Percentiles rank a stretch among this genome's conserved stretches.
Conservation (phyloP, 2,113 vertebrate species). For the rat (Rattus norvegicus) region GRCr8 NC_086020.1:113119001-113119500, state of each 20-base stretch:
- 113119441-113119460: not conserved
- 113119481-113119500: not conserved
- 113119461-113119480: not conserved
- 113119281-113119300: not conserved
- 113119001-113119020: not conserved
- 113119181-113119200: constrained; percentile 52
- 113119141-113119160: constrained; percentile 45
- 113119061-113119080: constrained; percentile 26
- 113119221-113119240: constrained; percentile 29
- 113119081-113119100: constrained; percentile 40
- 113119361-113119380: not conserved
- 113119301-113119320: constrained; percentile 27
- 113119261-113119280: not conserved
- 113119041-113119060: not conserved
- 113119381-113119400: not conserved
- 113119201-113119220: constrained; percentile 50
- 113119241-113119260: not conserved
- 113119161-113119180: constrained; percentile 53
- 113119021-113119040: not conserved
- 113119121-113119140: constrained; percentile 31
- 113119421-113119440: not conserved
- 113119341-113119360: constrained; percentile 12
- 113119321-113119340: constrained; percentile 5
- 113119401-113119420: not conserved
- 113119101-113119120: constrained; percentile 28